Conservation (phyloP, 1,140 invertebrate genomes). For the Bombus soroeensis region DNA sequence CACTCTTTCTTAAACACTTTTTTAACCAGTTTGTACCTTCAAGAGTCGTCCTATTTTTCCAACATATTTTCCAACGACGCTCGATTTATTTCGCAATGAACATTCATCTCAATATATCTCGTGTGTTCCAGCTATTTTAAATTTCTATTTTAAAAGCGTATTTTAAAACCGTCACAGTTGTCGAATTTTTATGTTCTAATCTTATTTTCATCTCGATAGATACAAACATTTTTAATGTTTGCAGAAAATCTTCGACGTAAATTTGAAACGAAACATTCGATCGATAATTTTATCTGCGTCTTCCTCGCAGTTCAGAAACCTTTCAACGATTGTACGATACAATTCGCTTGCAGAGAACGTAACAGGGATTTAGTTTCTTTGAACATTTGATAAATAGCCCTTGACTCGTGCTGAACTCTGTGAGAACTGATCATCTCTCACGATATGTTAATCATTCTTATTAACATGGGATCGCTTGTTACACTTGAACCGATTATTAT, state of each 20-base stretch:
- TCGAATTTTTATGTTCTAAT: background rate
- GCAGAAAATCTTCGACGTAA: too few relatives aligned
- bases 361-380: background rate
- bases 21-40: background rate
- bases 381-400: background rate
- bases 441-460: background rate
- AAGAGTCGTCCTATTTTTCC: background rate
- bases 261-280: background rate
- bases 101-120: background rate
- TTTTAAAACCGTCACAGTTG: background rate
- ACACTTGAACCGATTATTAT: background rate
- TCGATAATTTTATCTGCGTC: background rate
- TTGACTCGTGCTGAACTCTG: background rate
- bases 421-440: background rate
- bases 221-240: too few relatives aligned
- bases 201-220: background rate
- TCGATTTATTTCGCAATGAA: background rate
- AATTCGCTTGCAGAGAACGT: background rate
- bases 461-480: slow-evolving; percentile 6
- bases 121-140: background rate
- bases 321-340: background rate
- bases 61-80: background rate
- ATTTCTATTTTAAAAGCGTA: background rate
- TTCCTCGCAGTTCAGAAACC: too few relatives aligned
- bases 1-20: background rate